These are phyloP conservation scores for Epistrophe grossulariae DNA, from an alignment of 2,888 invertebrate species.

Conservation along the genomic window DNA sequence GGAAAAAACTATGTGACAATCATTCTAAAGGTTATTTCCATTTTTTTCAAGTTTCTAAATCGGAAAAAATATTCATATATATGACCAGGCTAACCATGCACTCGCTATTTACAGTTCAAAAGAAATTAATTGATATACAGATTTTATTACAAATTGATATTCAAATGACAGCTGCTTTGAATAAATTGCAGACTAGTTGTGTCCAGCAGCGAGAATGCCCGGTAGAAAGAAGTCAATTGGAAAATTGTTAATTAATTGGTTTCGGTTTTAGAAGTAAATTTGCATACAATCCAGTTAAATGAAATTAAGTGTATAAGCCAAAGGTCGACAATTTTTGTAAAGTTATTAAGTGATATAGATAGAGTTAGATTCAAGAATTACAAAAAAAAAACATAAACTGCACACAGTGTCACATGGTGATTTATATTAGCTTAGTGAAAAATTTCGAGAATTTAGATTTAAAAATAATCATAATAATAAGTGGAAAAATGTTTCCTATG, in stretches of 20 bases:
- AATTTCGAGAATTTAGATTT: too few relatives aligned
- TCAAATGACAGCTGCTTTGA: conserved; percentile 29
- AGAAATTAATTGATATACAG: conserved; percentile 15
- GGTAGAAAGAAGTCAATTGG: conserved; percentile 33
- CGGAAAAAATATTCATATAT: conserved; percentile 1
- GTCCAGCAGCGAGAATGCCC: neutral
- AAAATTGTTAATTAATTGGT: conserved; percentile 33
- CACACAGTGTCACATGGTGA: neutral
- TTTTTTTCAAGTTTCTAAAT: neutral
- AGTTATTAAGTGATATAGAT: neutral
- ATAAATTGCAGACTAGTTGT: conserved; percentile 31
- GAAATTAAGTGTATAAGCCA: conserved; percentile 1
- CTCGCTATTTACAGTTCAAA: neutral
- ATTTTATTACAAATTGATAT: conserved; percentile 18
- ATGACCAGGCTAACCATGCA: neutral
- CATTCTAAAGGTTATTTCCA: neutral
- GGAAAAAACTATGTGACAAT: neutral
- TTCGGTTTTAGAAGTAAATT: neutral
- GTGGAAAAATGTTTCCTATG: too few relatives aligned
- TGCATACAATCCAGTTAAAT: conserved; percentile 26
- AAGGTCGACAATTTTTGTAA: neutral
- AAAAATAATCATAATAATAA: too few relatives aligned
- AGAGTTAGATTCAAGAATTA: neutral
- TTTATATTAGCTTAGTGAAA: neutral
- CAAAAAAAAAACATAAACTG: neutral